These are phyloP conservation scores for Pinctada fucata DNA, from an alignment of 2,888 invertebrate species.

Conservation along the genomic window DNA sequence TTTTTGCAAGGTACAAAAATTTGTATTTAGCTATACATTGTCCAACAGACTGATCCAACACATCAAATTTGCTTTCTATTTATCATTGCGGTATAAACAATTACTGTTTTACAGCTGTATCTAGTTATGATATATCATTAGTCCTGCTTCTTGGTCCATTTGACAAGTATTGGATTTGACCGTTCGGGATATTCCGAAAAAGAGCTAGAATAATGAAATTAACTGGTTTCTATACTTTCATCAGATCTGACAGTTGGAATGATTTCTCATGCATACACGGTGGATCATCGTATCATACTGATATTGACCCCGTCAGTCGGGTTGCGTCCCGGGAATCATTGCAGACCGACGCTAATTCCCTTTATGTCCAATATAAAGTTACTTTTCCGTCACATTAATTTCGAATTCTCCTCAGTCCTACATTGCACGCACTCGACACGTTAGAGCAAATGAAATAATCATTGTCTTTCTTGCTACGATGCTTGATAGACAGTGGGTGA, in stretches of 20 bases:
- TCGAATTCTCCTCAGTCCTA: neutral
- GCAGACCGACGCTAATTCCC: neutral
- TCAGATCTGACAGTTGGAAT: neutral
- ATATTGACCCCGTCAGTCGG: neutral
- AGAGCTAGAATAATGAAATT: neutral
- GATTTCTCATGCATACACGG: neutral
- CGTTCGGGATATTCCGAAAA: too few species aligned
- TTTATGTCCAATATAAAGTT: neutral
- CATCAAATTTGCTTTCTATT: too few species aligned
- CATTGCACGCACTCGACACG: neutral
- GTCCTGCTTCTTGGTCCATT: too few species aligned
- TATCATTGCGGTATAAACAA: too few species aligned
- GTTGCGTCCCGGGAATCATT: neutral
- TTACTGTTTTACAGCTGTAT: too few species aligned
- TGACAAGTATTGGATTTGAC: too few species aligned
- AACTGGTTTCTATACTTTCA: neutral
- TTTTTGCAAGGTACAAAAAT: too few species aligned
- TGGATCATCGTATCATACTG: neutral
- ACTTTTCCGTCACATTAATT: neutral
- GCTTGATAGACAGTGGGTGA: neutral
- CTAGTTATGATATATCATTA: too few species aligned
- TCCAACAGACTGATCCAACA: too few species aligned
- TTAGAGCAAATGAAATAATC: slow-evolving; percentile 2
- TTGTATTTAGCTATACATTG: too few species aligned
- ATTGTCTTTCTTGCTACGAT: neutral